phyloP scores from a whole-genome alignment of 2,797 vertebrate genomes.

The Onychomys leucogaster region DNA sequence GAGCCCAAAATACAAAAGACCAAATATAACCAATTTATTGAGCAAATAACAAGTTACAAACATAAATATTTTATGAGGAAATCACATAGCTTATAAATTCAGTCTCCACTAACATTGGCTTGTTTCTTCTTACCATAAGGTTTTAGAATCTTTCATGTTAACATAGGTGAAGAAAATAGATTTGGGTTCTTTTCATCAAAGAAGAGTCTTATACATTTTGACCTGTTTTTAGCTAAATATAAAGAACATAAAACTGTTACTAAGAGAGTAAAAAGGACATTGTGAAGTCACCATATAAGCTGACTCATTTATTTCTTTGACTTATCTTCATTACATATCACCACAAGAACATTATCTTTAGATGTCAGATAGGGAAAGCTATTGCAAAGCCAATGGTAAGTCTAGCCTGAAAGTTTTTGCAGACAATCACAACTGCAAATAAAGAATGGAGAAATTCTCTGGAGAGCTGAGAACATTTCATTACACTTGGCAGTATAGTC shows the following conservation, averaged over 20 bases:
- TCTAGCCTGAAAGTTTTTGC: neutral
- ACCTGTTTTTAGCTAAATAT: conserved; percentile 27
- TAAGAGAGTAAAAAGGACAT: neutral
- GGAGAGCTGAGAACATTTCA: conserved; percentile 62
- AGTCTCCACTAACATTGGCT: neutral
- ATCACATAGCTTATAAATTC: neutral
- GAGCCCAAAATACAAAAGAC: conserved; percentile 47
- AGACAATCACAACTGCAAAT: conserved; percentile 18
- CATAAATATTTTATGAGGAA: conserved; percentile 62
- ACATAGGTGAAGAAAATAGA: conserved; percentile 35
- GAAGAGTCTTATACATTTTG: conserved; percentile 30
- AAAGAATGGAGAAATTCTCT: conserved; percentile 50
- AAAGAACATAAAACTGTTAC: neutral
- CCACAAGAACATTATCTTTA: conserved; percentile 8
- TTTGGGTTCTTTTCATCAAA: neutral
- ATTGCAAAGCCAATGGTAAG: neutral
- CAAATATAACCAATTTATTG: conserved; percentile 47
- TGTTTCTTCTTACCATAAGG: conserved; percentile 6
- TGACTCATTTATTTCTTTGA: conserved; percentile 45
- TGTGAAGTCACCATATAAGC: neutral
- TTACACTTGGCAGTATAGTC: conserved; percentile 54
- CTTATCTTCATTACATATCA: conserved; percentile 27
- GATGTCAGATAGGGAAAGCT: neutral
- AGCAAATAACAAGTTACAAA: conserved; percentile 57
- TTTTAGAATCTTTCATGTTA: conserved; percentile 28